These are phyloP conservation scores for Goniozus legneri DNA, from an alignment of 1,140 invertebrate species.

Conservation along the genomic window DNA sequence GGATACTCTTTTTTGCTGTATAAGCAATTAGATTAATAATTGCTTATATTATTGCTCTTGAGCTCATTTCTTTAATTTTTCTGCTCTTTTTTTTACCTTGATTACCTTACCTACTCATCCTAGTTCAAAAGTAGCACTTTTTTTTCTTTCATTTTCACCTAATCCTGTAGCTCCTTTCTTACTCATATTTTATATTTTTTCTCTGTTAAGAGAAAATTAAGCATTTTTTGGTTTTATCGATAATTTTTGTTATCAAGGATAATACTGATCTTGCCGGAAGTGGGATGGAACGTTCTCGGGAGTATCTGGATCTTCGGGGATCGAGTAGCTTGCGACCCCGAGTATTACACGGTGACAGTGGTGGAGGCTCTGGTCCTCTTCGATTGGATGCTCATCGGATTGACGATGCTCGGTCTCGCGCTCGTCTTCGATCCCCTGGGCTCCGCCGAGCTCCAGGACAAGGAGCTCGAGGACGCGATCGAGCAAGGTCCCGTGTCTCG, in stretches of 20 bases:
- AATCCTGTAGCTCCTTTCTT: neutral
- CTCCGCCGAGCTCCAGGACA: conserved; percentile 60
- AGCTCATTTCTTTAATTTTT: no score
- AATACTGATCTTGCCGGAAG: conserved; percentile 69
- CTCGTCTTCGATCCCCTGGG: conserved; percentile 80
- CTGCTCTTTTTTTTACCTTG: no score
- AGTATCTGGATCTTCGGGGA: conserved; percentile 78
- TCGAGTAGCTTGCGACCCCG: conserved; percentile 62
- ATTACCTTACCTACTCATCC: no score
- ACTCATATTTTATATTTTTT: no score
- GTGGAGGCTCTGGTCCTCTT: conserved; percentile 75
- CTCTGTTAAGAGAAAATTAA: no score
- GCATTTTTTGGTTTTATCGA: no score
- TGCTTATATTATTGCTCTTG: no score
- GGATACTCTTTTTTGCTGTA: no score
- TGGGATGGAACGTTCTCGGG: conserved; percentile 73
- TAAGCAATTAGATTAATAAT: no score
- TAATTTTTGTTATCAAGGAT: conserved; percentile 65
- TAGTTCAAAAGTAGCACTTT: no score
- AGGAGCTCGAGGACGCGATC: conserved; percentile 55
- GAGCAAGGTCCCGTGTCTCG: conserved; percentile 57
- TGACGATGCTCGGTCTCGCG: conserved; percentile 71
- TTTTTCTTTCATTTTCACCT: no score
- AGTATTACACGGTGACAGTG: conserved; percentile 68
- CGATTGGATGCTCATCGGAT: conserved; percentile 74